phyloP scores from a whole-genome alignment of 2,888 invertebrate species.

The Imbricaverruca yamaguchii region DNA sequence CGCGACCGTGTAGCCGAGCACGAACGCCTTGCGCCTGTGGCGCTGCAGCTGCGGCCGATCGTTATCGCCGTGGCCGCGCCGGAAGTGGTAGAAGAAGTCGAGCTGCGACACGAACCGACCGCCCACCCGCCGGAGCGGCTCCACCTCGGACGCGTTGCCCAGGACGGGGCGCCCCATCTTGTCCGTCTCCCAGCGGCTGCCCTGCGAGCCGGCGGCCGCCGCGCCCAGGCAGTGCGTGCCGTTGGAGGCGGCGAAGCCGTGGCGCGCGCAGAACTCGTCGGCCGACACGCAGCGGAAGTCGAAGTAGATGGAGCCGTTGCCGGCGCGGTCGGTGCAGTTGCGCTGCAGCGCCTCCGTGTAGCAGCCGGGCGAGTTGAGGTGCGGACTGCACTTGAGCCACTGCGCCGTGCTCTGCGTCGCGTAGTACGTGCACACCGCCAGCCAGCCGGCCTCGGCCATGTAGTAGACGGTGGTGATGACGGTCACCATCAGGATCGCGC shows the following conservation, averaged over 20 bases:
- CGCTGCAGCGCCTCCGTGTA: background rate
- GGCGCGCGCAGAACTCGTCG: background rate
- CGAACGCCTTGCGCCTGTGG: background rate
- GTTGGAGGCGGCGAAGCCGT: background rate
- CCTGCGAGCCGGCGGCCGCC: background rate
- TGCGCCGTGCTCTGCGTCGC: background rate
- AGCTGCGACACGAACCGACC: background rate
- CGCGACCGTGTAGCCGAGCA: background rate
- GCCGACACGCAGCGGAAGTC: background rate
- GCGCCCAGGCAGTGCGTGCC: background rate
- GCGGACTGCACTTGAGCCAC: background rate
- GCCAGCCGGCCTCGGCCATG: background rate
- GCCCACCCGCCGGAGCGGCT: background rate
- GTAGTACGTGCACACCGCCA: background rate
- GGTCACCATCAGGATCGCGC: background rate
- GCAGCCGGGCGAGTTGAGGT: background rate
- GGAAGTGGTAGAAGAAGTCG: background rate
- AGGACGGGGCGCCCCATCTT: background rate
- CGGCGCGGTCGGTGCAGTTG: background rate
- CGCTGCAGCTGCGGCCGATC: background rate
- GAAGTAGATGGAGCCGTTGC: background rate
- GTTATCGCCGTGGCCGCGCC: background rate
- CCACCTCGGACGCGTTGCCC: background rate
- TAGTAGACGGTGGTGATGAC: background rate
- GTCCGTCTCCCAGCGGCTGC: background rate